phyloP scores from a whole-genome alignment of 2,888 invertebrate species.

The Lordiphosa andalusiaca region DNA sequence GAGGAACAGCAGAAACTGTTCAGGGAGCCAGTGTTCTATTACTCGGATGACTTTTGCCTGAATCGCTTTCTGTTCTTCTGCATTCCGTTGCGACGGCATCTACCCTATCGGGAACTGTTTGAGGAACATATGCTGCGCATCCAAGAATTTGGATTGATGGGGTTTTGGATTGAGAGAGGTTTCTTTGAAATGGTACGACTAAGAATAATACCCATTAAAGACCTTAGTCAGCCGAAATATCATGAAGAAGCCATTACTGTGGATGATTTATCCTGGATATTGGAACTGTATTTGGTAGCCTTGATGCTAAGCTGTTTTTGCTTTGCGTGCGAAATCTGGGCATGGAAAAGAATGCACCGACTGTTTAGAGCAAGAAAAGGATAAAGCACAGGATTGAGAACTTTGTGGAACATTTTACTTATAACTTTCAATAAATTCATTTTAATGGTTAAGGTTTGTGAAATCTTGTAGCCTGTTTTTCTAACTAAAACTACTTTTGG shows the following conservation, averaged over 20 bases:
- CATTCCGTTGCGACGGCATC: conserved; percentile 32
- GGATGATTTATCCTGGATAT: conserved; percentile 36
- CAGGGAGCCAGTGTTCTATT: conserved; percentile 39
- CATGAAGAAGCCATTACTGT: conserved; percentile 5
- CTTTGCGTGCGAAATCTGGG: conserved; percentile 18
- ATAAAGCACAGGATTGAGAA: too few relatives aligned
- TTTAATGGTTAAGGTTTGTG: too few relatives aligned
- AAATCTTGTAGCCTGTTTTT: too few relatives aligned
- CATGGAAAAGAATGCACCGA: background rate
- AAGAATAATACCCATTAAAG: conserved; percentile 9
- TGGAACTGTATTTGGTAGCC: conserved; percentile 14
- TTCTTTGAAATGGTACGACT: conserved; percentile 42
- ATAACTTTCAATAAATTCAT: too few relatives aligned
- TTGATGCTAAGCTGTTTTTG: conserved; percentile 16
- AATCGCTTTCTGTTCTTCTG: conserved; percentile 10
- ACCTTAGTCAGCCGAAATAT: conserved; percentile 20
- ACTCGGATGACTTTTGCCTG: conserved; percentile 37
- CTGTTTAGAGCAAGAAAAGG: too few relatives aligned
- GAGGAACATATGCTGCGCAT: conserved; percentile 39
- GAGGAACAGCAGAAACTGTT: conserved; percentile 50
- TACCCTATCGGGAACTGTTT: conserved; percentile 51
- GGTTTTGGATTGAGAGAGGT: conserved; percentile 30
- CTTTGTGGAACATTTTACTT: too few relatives aligned
- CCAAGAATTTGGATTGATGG: conserved; percentile 32
- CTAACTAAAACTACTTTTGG: too few relatives aligned